Base-by-base conservation (phyloP, 2,113 vertebrate species). In the Nothoprocta pentlandii region DNA sequence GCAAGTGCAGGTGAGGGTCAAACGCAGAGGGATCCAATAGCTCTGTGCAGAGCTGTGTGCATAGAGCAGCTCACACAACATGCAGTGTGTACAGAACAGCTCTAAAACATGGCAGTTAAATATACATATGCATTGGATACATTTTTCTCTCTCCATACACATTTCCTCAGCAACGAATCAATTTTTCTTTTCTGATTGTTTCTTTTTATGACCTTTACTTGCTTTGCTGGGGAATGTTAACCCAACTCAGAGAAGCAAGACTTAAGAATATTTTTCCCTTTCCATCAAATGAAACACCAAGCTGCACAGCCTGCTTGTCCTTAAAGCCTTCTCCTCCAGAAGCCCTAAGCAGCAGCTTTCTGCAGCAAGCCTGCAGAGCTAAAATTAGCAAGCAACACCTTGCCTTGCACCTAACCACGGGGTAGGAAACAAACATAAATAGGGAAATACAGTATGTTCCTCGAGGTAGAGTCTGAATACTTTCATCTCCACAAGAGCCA, bases 331-430 rank as follows among this genome's bases (percentile, higher is more conserved):
- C 23, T 56, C 41, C 53, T 94, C 51, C 61, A 39, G 1, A 66
- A 84, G 89, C 0, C 0, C 59, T 75, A 89, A 70, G 71, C 67
- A 82, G 79, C 88, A 89, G 82, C 22, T 56, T 95, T 91, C 90
- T 87, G 85, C 87, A 92, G 73, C 6, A 12, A 91, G 76, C 28
- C 85, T 93, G 92, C 64, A 61, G 80, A 39, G 68, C 73, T 95
- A 93, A 97, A 97, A 93, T 95, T 95, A 95, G 95, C 82, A 74
- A 56, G 87, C 82, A 90, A 80, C 92, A 96, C 82, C 90, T 95
- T 96, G 58, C 58, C 69, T 93, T 79, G 76, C 92, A 94, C 85
- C 66, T 94, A 83, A 84, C 80, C 90, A 92, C 80, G 80, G 95
- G 94, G 75, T 79, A 80, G 87, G 85, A 94, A 96, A 91, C 82